Percentiles rank a stretch among this genome's conserved stretches.
phyloP scores from a whole-genome alignment of 2,888 invertebrate genomes.

The Geotrupes spiniger region DNA sequence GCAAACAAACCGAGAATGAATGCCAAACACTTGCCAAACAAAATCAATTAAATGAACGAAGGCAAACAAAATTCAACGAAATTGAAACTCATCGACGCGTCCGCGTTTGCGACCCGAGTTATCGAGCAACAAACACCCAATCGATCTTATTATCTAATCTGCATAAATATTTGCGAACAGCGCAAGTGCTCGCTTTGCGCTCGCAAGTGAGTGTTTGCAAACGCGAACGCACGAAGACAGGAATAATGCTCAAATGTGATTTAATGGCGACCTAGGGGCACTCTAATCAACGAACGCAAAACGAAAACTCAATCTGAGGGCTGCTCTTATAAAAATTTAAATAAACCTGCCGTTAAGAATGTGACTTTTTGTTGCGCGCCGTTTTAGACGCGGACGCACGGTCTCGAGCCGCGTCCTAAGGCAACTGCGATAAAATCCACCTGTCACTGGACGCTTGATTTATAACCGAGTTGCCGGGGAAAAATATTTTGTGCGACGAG shows the following conservation, averaged over 20 bases:
- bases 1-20: too few species aligned
- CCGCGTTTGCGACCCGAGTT: too few species aligned
- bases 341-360: constrained; percentile 3
- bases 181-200: too few species aligned
- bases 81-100: too few species aligned
- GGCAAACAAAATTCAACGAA: too few species aligned
- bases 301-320: constrained; percentile 6
- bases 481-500: neutral
- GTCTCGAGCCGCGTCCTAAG: constrained; percentile 3
- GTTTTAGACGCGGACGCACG: neutral
- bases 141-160: too few species aligned
- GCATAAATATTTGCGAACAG: too few species aligned
- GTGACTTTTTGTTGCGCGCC: neutral
- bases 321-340: constrained; percentile 4
- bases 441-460: constrained; percentile 10
- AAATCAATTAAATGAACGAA: too few species aligned
- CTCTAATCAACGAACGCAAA: constrained; percentile 9
- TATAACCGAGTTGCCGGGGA: constrained; percentile 3
- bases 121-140: too few species aligned
- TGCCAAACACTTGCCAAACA: too few species aligned
- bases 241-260: constrained; percentile 1
- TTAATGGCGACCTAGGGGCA: constrained; percentile 9
- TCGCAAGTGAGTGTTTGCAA: neutral
- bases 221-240: neutral
- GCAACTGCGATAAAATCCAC: constrained; percentile 11